A percentile compares a stretch with the other conserved stretches of the same genome.
These are phyloP conservation scores for Drosophila anomalipes DNA, from an alignment of 2,888 invertebrate species.

Conservation along the genomic window DNA sequence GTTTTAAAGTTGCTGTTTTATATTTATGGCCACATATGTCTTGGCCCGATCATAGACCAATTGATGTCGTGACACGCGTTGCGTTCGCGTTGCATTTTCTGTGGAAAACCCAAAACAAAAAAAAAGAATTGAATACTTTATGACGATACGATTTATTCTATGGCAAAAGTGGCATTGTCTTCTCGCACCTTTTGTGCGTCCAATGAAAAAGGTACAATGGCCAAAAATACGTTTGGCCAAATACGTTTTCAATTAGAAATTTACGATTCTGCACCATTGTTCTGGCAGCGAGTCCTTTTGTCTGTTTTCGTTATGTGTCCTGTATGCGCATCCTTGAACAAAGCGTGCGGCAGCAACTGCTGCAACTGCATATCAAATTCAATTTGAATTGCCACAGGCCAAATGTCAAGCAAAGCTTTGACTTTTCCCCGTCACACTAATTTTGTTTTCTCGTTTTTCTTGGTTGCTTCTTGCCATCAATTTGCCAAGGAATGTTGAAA, in stretches of 20 bases:
- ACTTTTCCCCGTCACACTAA: conserved; percentile 28
- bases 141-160: conserved; percentile 29
- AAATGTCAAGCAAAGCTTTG: conserved; percentile 49
- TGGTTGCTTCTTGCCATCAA: conserved; percentile 3
- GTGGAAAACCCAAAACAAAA: conserved; percentile 34
- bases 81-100: conserved; percentile 38
- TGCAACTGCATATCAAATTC: conserved; percentile 66
- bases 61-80: conserved; percentile 64
- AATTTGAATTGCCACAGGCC: conserved; percentile 40
- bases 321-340: conserved; percentile 37
- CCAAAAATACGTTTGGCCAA: conserved; percentile 43
- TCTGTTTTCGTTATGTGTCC: conserved; percentile 24
- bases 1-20: conserved; percentile 14
- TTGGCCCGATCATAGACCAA: conserved; percentile 9
- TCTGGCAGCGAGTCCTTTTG: conserved; percentile 31
- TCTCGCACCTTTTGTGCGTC: conserved; percentile 23
- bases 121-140: conserved; percentile 19
- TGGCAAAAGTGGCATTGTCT: conserved; percentile 26
- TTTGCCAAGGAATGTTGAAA: conserved; percentile 17
- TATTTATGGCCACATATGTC: conserved; percentile 39
- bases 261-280: conserved; percentile 65
- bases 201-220: conserved; percentile 39
- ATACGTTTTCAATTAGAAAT: conserved; percentile 77
- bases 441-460: conserved; percentile 16
- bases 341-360: conserved; percentile 44